Evolutionary conservation across 2,888 invertebrate genomes (phyloP).

Genomic region (Parthenolecanium corni): DNA sequence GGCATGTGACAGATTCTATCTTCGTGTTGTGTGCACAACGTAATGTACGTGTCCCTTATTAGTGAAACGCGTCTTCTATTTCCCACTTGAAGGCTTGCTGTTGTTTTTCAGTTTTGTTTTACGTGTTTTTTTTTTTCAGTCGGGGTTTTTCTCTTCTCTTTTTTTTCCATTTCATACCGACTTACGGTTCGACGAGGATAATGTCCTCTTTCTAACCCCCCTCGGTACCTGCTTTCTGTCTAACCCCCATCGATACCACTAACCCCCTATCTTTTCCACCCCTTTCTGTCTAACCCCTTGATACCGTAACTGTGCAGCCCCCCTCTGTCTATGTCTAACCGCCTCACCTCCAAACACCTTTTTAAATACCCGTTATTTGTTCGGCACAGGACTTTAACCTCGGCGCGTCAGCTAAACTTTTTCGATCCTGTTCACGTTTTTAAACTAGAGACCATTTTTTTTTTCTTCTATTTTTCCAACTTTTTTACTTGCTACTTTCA

Average conservation of each 20-base stretch:
- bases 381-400: conserved; percentile 22
- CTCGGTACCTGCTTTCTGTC: neutral
- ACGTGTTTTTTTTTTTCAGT: neutral
- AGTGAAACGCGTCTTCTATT: conserved; percentile 19
- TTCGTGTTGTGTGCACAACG: conserved; percentile 9
- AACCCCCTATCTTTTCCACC: too few relatives aligned
- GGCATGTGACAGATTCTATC: conserved; percentile 21
- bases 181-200: conserved; percentile 14
- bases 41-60: conserved; percentile 8
- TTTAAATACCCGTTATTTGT: conserved; percentile 17
- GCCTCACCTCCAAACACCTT: neutral
- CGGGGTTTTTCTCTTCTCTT: too few relatives aligned
- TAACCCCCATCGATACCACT: too few relatives aligned
- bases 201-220: conserved; percentile 11
- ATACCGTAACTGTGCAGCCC: conserved; percentile 8
- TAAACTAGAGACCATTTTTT: neutral
- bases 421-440: neutral
- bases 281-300: too few relatives aligned
- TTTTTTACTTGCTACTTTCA: too few relatives aligned
- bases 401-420: conserved; percentile 2
- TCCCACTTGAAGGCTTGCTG: neutral
- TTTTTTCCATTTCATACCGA: neutral
- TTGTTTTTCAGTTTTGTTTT: too few relatives aligned
- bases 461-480: too few relatives aligned
- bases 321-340: neutral